Conservation (phyloP, 2,888 invertebrate species). For the Drosophila leonis region DNA sequence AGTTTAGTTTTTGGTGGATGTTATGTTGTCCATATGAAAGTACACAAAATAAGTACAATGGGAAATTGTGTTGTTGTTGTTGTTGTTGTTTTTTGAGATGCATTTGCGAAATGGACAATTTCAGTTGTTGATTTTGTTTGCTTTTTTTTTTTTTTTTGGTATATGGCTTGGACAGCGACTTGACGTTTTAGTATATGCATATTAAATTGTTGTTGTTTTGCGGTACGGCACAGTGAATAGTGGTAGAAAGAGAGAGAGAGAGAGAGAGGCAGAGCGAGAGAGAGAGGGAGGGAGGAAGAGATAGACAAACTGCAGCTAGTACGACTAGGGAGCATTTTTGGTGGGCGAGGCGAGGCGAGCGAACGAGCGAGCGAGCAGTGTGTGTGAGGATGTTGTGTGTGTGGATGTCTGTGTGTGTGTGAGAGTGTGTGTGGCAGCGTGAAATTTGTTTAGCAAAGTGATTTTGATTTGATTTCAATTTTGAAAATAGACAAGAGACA, state of each 20-base stretch:
- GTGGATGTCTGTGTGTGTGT: conserved; percentile 6
- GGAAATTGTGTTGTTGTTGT: conserved; percentile 12
- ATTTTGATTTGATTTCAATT: conserved; percentile 53
- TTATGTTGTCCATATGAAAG: conserved; percentile 72
- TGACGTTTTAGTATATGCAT: conserved; percentile 70
- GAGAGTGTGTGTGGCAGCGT: conserved; percentile 38
- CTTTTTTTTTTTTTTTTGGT: neutral
- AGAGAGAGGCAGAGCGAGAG: conserved; percentile 9
- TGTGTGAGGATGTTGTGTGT: conserved; percentile 11
- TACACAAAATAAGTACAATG: conserved; percentile 56
- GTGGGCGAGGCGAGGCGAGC: conserved; percentile 60
- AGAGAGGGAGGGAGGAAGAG: conserved; percentile 21
- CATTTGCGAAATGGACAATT: conserved; percentile 73
- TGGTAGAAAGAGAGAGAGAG: conserved; percentile 33
- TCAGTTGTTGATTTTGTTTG: conserved; percentile 13
- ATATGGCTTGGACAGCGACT: conserved; percentile 56
- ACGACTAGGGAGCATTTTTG: conserved; percentile 34
- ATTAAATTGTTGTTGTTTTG: conserved; percentile 54
- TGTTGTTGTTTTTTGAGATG: conserved; percentile 56
- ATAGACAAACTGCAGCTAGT: conserved; percentile 29
- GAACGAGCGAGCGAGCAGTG: conserved; percentile 53
- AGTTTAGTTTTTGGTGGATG: conserved; percentile 33
- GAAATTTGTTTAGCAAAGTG: conserved; percentile 57
- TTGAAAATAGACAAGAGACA: conserved; percentile 46
- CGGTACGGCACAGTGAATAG: conserved; percentile 51